A percentile compares a stretch with the other conserved stretches of the same genome.
phyloP scores from a whole-genome alignment of 2,888 invertebrate genomes.

The Scelioninae gen. 1 region DNA sequence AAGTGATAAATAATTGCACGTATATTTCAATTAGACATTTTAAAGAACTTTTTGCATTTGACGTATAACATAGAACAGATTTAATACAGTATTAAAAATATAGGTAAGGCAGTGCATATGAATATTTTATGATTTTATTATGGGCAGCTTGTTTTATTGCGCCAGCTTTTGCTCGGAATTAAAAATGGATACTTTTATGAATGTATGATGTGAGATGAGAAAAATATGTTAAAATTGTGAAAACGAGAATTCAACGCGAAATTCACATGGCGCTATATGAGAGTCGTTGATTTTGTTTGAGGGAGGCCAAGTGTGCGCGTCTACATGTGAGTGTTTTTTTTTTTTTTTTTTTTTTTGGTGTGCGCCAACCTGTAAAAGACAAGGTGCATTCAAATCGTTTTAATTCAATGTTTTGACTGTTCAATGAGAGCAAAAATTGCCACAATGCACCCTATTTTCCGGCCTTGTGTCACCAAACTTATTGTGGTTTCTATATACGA shows the following conservation, averaged over 20 bases:
- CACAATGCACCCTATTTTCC: neutral
- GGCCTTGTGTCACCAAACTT: neutral
- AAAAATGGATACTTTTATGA: constrained; percentile 40
- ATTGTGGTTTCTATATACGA: too few species aligned
- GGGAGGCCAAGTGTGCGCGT: neutral
- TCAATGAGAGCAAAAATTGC: constrained; percentile 3
- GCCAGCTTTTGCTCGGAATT: constrained; percentile 20
- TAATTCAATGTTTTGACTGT: constrained; percentile 19
- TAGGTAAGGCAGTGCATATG: constrained; percentile 11
- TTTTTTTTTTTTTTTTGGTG: neutral
- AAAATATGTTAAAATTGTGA: constrained; percentile 41
- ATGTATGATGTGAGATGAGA: constrained; percentile 26
- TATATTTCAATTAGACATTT: constrained; percentile 21
- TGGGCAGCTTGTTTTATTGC: constrained; percentile 12
- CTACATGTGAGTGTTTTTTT: neutral
- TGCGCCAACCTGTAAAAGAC: constrained; percentile 7
- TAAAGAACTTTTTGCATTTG: neutral
- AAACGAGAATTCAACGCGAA: constrained; percentile 10
- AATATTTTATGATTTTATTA: constrained; percentile 40
- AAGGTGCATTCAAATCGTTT: constrained; percentile 21
- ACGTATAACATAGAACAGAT: neutral
- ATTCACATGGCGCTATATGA: constrained; percentile 1
- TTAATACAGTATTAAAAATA: constrained; percentile 25
- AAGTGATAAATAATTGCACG: constrained; percentile 11
- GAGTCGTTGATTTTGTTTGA: constrained; percentile 26